These are phyloP conservation scores for Aphaenogaster ashmeadi DNA, from an alignment of 1,140 invertebrate species.

Conservation along the genomic window DNA sequence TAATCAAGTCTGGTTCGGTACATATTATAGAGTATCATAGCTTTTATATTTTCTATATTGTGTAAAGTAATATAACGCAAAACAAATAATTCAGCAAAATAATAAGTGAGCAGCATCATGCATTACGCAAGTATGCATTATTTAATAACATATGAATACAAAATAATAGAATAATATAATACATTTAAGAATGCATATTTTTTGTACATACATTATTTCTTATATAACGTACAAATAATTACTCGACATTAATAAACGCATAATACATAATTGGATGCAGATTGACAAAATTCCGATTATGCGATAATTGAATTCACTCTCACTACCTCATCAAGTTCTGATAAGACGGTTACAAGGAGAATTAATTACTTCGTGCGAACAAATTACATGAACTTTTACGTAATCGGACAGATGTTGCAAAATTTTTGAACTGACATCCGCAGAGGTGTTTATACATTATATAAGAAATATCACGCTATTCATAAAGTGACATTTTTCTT, in stretches of 20 bases:
- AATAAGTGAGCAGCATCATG: too few relatives aligned
- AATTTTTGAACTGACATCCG: neutral
- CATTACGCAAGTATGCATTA: too few relatives aligned
- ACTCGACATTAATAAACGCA: neutral
- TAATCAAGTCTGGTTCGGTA: too few relatives aligned
- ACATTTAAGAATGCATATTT: too few relatives aligned
- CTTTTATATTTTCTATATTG: too few relatives aligned
- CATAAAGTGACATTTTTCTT: slow-evolving; percentile 59
- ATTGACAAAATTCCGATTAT: neutral
- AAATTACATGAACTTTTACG: slow-evolving; percentile 3
- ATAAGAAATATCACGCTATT: neutral
- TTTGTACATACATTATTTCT: neutral
- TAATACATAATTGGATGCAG: neutral
- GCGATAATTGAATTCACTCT: slow-evolving; percentile 15
- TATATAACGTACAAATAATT: neutral
- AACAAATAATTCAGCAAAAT: too few relatives aligned
- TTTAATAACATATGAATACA: too few relatives aligned
- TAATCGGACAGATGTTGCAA: neutral
- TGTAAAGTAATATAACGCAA: too few relatives aligned
- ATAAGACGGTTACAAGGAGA: neutral
- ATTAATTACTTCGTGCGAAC: slow-evolving; percentile 10
- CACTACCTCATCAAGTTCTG: neutral
- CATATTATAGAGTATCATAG: too few relatives aligned
- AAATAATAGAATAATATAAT: too few relatives aligned
- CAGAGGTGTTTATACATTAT: neutral